Percentiles rank a stretch among this genome's conserved stretches.
These are phyloP conservation scores for Brotula barbata DNA, from an alignment of 2,797 vertebrate species.

Conservation along the genomic window DNA sequence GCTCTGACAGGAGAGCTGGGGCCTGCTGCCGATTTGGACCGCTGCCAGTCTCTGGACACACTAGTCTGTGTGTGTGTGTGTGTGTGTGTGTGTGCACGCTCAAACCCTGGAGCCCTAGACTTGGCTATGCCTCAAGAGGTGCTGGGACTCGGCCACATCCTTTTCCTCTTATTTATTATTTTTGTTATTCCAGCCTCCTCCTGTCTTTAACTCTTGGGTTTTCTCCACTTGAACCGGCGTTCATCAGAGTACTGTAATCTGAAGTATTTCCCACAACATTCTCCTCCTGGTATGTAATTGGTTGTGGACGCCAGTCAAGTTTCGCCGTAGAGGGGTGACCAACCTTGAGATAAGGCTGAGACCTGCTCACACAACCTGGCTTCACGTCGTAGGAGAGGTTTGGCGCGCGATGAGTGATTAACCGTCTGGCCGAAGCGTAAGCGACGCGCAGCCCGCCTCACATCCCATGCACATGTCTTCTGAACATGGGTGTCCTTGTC, in stretches of 20 bases:
- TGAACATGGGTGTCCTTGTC: neutral
- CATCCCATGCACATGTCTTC: neutral
- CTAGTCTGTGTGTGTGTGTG: slow-evolving; percentile 21
- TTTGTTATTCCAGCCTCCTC: neutral
- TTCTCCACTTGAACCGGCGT: slow-evolving; percentile 2
- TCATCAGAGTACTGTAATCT: neutral
- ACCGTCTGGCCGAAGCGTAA: neutral
- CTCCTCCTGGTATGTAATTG: too few species aligned
- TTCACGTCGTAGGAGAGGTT: neutral
- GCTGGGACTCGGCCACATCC: slow-evolving; percentile 11
- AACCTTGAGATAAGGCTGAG: too few species aligned
- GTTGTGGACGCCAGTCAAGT: too few species aligned
- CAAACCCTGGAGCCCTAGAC: neutral
- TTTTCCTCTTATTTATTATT: slow-evolving; percentile 10
- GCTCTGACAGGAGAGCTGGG: slow-evolving; percentile 10
- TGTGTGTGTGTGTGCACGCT: neutral
- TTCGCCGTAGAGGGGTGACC: too few species aligned
- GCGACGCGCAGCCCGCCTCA: neutral
- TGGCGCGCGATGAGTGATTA: neutral
- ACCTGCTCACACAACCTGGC: neutral
- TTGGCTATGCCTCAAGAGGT: neutral
- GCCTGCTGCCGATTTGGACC: neutral
- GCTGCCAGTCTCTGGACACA: slow-evolving; percentile 7
- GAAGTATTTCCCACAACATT: too few species aligned
- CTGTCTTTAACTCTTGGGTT: neutral